Evolutionary conservation across 2,797 vertebrate species (phyloP).

Genomic region (Sebastes hopkinsi): DNA sequence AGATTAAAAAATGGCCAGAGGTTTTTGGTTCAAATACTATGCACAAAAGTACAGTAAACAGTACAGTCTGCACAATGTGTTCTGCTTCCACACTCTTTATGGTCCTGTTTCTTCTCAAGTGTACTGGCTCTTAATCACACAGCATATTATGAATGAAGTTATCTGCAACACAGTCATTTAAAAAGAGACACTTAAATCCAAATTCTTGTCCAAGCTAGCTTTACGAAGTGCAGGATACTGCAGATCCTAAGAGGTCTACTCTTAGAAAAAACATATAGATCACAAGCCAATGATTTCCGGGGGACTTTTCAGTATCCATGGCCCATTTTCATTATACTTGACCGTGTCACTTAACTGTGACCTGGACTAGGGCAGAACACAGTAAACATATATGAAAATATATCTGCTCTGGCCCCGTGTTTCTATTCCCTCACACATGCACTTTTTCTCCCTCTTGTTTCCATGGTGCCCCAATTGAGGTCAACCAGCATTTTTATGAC

Average conservation of each 20-base stretch:
- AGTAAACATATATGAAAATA: neutral
- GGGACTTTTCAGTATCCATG: neutral
- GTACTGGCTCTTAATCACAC: neutral
- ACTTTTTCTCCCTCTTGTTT: constrained; percentile 55
- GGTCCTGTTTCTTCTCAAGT: neutral
- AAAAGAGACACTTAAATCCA: neutral
- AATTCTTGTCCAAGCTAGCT: constrained; percentile 9
- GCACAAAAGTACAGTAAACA: neutral
- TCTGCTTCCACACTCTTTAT: neutral
- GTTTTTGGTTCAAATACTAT: neutral
- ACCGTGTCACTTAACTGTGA: neutral
- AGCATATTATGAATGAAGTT: neutral
- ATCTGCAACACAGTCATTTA: neutral
- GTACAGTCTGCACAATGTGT: neutral
- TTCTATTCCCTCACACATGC: neutral
- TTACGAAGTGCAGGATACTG: neutral
- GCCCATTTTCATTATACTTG: neutral
- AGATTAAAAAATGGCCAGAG: neutral
- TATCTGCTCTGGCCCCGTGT: neutral
- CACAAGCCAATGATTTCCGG: neutral
- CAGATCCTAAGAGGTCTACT: neutral
- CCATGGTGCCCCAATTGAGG: constrained; percentile 74
- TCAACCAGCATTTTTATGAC: constrained; percentile 69
- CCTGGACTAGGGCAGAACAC: neutral
- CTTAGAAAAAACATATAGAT: neutral